phyloP scores from a whole-genome alignment of 2,888 invertebrate genomes.

The Hoplodrina blanda region DNA sequence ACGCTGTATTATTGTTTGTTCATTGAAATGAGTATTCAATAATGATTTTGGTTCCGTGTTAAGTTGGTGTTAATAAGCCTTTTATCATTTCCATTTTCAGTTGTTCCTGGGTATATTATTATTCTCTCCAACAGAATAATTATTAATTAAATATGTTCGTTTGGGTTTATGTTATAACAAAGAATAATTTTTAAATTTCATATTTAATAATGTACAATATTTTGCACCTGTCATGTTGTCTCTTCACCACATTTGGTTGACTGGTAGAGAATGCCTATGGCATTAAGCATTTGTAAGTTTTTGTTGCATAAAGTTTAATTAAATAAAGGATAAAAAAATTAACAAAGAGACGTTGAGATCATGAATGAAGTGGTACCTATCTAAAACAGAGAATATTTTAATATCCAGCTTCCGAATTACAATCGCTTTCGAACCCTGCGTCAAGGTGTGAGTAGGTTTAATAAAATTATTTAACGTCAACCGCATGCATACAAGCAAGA shows the following conservation, averaged over 20 bases:
- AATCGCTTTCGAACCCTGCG: neutral
- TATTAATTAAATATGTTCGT: neutral
- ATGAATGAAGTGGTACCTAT: neutral
- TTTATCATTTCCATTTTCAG: neutral
- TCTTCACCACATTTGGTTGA: too few relatives aligned
- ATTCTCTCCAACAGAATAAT: neutral
- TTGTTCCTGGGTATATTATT: neutral
- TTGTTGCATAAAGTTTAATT: too few relatives aligned
- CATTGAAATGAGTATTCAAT: slow-evolving; percentile 6
- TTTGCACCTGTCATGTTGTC: too few relatives aligned
- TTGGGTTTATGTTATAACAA: neutral
- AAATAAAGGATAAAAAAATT: too few relatives aligned
- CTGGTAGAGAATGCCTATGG: too few relatives aligned
- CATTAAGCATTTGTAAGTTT: too few relatives aligned
- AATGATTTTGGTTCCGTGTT: neutral
- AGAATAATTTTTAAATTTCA: too few relatives aligned
- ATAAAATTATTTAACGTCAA: slow-evolving; percentile 31
- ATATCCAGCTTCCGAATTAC: too few relatives aligned
- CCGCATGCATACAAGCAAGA: slow-evolving; percentile 8
- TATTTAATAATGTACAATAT: too few relatives aligned
- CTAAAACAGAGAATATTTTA: neutral
- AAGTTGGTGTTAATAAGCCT: neutral
- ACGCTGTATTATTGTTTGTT: slow-evolving; percentile 27
- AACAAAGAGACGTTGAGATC: too few relatives aligned
- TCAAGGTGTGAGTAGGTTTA: neutral